Base-by-base conservation (phyloP, 2,113 vertebrate genomes). In the Elgaria multicarinata region DNA sequence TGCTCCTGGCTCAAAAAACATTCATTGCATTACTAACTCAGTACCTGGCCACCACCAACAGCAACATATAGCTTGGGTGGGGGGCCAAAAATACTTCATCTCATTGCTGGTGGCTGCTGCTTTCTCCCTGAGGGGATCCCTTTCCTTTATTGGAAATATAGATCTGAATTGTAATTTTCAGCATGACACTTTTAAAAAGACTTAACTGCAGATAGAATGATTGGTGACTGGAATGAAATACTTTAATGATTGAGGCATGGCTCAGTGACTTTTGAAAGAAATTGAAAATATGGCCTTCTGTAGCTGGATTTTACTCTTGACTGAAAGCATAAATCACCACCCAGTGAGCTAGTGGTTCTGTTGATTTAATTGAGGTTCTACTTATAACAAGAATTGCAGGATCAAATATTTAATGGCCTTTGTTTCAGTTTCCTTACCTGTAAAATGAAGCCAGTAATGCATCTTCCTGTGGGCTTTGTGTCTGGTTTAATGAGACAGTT, bases 401-500 rank as follows among this genome's bases (percentile, higher is more conserved):
- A 83, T 87, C 78, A 83, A 92, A 77, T 16, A 77, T 74, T 94
- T 92, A 90, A 94, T 89, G 92, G 66, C 39, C 87, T 92, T 94
- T 91, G 67, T 87, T 91, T 92, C 78, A 80, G n/a, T 91, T 93
- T 95, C 28, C 0, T 4, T 90, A 71, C n/a, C 26, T 85, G 36
- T 39, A 58, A 46, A 77, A 78, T 22, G 3, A 66, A 86, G 58
- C 39, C 14, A 58, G 33, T 86, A 26, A 89, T 53, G 83, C 93
- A 33, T 58, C 81, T 92, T 90, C 77, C 78, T 90, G 86, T 91
- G 58, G 55, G 90, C 90, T 87, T 90, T 90, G 69, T 83, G 90
- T 94, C 92, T 39, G 75, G 91, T 79, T 92, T 94, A 93, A 93
- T 92, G 91, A 91, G 91, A 62, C 62, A 81, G 36, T n/a, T 83